Evolutionary conservation across 2,113 vertebrate species (phyloP), one percentile per base, ranked within the genome.

Genomic region (Ellobius talpinus): DNA sequence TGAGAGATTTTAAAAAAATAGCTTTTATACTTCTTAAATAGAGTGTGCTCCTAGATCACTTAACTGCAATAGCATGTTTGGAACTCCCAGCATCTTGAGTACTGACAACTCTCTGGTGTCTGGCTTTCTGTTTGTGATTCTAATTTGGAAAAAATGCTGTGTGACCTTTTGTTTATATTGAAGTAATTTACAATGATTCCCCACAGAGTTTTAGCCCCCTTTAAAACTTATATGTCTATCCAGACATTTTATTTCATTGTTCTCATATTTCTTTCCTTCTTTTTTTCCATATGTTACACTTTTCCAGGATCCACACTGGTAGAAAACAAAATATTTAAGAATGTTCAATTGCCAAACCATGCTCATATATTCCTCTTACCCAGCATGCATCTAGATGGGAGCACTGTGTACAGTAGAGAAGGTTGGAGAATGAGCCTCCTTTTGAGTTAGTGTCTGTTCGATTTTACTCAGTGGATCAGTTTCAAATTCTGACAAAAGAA

Each of bases 1-100:
- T 12, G 63, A 29, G 7, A 89, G 14, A 88, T 23, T 42, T 78
- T 63, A 86, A 96, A 89, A 89, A 90, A 0, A 68, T n/a, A 95
- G 10, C 24, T 70, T 52, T 90, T 47, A 79, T 79, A 87, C 55
- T 45, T 92, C 24, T 55, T 81, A 90, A 85, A 86, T 90, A 87
- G 50, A 94, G 93, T 73, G 79, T 24, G 84, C 91, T 90, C 26
- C 2, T 86, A 91, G 55, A 68, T 93, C 45, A 72, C 31, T 87
- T 74, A 79, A 50, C 95, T 45, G 58, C n/a, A 65, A 85, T 93
- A 77, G 74, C 36, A n/a, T 70, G 13, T 42, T 2, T 3, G 82
- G 33, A 90, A 39, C 5, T 68, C n/a, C 13, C 29, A 73, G 1
- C 61, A 81, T 47, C 50, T 90, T 77, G 4, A 63, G 78, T 93